A percentile compares a stretch with the other conserved stretches of the same genome.
These are phyloP conservation scores for Ecdyonurus torrentis DNA, from an alignment of 2,888 invertebrate genomes.

Conservation along the genomic window DNA sequence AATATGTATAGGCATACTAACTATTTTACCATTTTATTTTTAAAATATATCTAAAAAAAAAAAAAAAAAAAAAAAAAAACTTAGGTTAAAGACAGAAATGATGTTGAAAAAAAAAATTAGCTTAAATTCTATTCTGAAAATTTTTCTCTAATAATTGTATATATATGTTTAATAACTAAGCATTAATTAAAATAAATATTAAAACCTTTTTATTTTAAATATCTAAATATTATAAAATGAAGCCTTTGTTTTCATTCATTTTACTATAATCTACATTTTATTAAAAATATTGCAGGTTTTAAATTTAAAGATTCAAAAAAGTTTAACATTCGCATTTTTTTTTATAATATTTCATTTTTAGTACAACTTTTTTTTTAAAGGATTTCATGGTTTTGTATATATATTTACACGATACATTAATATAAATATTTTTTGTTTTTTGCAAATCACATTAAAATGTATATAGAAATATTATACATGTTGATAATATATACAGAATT, in stretches of 20 bases:
- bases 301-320: neutral
- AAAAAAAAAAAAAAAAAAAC: neutral
- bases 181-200: neutral
- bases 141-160: neutral
- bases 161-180: neutral
- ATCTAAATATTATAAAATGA: too few species aligned
- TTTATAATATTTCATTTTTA: neutral
- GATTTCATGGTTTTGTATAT: neutral
- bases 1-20: too few species aligned
- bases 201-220: neutral
- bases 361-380: neutral
- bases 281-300: neutral
- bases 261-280: too few species aligned
- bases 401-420: neutral
- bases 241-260: too few species aligned
- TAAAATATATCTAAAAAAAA: neutral
- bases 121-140: too few species aligned
- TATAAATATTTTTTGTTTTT: too few species aligned
- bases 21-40: too few species aligned
- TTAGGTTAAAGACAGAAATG: too few species aligned
- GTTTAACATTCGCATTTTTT: too few species aligned
- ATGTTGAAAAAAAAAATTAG: too few species aligned
- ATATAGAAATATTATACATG: too few species aligned
- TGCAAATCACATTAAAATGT: too few species aligned
- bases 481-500: neutral